Percentiles rank a stretch among this genome's conserved stretches.
phyloP scores from a whole-genome alignment of 1,140 invertebrate genomes.

The Zaprionus inermis region DNA sequence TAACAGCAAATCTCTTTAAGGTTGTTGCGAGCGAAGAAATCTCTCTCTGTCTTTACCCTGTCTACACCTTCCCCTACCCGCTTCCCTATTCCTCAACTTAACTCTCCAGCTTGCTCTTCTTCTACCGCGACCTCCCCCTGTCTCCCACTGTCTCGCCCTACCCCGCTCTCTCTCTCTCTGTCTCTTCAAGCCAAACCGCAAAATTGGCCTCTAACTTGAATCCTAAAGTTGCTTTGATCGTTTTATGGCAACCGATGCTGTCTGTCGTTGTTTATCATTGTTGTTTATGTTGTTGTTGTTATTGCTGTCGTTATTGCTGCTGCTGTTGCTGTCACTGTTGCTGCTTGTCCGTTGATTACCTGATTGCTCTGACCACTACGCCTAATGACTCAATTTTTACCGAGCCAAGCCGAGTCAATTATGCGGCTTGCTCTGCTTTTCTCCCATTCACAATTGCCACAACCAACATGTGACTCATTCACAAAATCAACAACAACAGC shows the following conservation, averaged over 20 bases:
- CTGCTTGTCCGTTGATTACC: constrained; percentile 33
- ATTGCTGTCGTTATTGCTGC: constrained; percentile 15
- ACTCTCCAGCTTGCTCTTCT: too few relatives aligned
- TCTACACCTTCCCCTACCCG: too few relatives aligned
- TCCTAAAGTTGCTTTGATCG: constrained; percentile 36
- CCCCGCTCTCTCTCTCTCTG: not conserved
- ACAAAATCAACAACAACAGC: not conserved
- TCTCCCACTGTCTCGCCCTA: not conserved
- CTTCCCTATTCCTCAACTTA: not conserved
- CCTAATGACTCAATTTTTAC: constrained; percentile 73
- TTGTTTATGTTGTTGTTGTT: constrained; percentile 14
- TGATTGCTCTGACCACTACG: constrained; percentile 56
- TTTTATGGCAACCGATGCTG: constrained; percentile 29
- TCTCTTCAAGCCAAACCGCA: constrained; percentile 36
- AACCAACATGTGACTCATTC: constrained; percentile 50
- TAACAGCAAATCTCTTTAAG: not conserved
- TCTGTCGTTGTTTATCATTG: constrained; percentile 23
- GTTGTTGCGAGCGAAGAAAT: too few relatives aligned
- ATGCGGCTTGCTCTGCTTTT: constrained; percentile 33
- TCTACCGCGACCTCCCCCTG: not conserved
- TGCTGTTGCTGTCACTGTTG: constrained; percentile 24
- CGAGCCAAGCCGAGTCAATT: constrained; percentile 62
- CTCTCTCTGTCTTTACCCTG: not conserved
- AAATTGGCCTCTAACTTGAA: constrained; percentile 33
- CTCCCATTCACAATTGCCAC: constrained; percentile 59